Evolutionary conservation across 2,797 vertebrate genomes (phyloP).

Genomic region (Ctenochaetus hawaiiensis): DNA sequence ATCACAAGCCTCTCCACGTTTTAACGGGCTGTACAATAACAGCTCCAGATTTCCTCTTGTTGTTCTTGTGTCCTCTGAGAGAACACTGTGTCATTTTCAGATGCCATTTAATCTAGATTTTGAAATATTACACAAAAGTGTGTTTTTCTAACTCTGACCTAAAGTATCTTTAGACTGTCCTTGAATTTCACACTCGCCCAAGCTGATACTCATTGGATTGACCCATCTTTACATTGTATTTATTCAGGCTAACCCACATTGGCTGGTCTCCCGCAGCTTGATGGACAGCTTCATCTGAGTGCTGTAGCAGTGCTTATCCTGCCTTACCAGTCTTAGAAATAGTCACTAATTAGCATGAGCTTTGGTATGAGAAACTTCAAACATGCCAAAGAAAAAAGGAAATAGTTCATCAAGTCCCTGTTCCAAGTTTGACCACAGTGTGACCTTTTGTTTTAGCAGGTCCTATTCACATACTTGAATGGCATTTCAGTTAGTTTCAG

Average conservation of each 20-base stretch:
- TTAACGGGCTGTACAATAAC: background rate
- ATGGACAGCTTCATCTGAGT: background rate
- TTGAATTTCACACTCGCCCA: too few species aligned
- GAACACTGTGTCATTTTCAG: background rate
- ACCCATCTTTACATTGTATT: background rate
- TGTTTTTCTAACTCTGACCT: too few species aligned
- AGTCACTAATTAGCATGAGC: background rate
- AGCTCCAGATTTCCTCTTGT: background rate
- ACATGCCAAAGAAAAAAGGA: background rate
- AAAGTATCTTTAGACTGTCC: too few species aligned
- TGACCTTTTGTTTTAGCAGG: too few species aligned
- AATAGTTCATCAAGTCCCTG: background rate
- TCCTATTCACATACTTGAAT: background rate
- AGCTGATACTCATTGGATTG: background rate
- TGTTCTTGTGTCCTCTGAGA: background rate
- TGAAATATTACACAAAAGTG: background rate
- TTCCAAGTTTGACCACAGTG: background rate
- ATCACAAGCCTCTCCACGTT: background rate
- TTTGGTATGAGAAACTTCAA: background rate
- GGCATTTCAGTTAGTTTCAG: background rate
- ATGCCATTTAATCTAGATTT: background rate
- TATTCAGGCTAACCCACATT: background rate
- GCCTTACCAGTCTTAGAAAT: background rate
- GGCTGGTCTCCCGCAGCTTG: background rate
- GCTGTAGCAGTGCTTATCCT: background rate